phyloP scores from a whole-genome alignment of 2,113 vertebrate genomes.

The Periophthalmus modestus region DNA sequence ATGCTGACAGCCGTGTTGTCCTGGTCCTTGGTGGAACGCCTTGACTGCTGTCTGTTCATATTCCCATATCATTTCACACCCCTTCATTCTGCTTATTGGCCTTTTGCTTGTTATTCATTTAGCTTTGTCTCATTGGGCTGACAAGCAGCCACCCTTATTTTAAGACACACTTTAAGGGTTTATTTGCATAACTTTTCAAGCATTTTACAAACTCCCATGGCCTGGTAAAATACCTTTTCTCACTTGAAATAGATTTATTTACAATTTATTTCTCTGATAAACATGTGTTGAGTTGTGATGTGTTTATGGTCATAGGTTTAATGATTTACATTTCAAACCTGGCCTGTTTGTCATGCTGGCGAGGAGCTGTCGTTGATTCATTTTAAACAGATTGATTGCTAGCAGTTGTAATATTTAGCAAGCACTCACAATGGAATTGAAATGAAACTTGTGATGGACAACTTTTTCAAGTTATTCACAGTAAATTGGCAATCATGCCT shows the following conservation, averaged over 20 bases:
- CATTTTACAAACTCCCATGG: neutral
- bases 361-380: neutral
- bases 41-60: slow-evolving; percentile 61
- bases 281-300: neutral
- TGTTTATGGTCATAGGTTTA: neutral
- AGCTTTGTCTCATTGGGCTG: slow-evolving; percentile 31
- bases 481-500: neutral
- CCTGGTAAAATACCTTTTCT: neutral
- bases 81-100: slow-evolving; percentile 64
- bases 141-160: slow-evolving; percentile 56
- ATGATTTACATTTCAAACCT: neutral
- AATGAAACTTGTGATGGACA: neutral
- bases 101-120: slow-evolving; percentile 48
- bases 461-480: slow-evolving; percentile 3
- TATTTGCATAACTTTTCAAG: slow-evolving; percentile 15
- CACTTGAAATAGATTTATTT: neutral
- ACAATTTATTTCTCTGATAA: neutral
- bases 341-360: neutral
- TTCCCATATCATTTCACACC: slow-evolving; percentile 66
- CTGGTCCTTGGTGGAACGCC: slow-evolving; percentile 51
- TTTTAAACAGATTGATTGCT: slow-evolving; percentile 12
- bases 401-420: neutral
- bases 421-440: neutral
- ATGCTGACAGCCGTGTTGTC: slow-evolving; percentile 62
- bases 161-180: slow-evolving; percentile 59